phyloP scores from a whole-genome alignment of 64 coral and sea anemone genomes.

The Actinia equina region DNA sequence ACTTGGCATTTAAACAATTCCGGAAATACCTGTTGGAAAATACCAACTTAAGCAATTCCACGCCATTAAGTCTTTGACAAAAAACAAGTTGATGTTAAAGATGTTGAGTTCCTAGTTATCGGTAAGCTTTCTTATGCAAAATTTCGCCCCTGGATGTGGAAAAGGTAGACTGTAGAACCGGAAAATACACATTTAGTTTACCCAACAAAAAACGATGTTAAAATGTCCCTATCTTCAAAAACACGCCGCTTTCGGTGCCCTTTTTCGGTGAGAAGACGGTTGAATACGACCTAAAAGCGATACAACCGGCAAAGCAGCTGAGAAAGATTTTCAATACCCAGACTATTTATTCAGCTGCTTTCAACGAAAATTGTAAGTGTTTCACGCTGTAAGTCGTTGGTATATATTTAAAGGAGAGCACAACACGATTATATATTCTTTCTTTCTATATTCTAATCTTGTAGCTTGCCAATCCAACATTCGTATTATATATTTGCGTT shows the following conservation, averaged over 20 bases:
- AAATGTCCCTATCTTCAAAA: background rate
- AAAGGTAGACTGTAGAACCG: background rate
- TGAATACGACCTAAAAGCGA: background rate
- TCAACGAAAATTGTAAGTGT: background rate
- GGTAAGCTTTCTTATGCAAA: background rate
- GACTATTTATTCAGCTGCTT: background rate
- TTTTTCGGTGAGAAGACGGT: background rate
- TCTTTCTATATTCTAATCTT: no score
- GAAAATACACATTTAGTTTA: background rate
- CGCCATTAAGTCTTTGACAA: background rate
- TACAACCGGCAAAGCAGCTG: background rate
- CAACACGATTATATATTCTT: background rate
- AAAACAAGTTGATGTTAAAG: background rate
- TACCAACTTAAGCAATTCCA: background rate
- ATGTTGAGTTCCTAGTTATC: background rate
- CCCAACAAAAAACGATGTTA: slow-evolving; percentile 14
- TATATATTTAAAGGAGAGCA: background rate
- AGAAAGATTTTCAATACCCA: background rate
- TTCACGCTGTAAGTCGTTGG: background rate
- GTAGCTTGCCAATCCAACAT: background rate
- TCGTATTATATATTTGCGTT: no score
- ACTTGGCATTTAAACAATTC: background rate
- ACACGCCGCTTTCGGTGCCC: background rate
- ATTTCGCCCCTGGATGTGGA: background rate
- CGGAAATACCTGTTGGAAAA: background rate